Evolutionary conservation across 2,113 vertebrate genomes (phyloP), one percentile per base, ranked within the genome.

Genomic region (Tetrao urogallus): DNA sequence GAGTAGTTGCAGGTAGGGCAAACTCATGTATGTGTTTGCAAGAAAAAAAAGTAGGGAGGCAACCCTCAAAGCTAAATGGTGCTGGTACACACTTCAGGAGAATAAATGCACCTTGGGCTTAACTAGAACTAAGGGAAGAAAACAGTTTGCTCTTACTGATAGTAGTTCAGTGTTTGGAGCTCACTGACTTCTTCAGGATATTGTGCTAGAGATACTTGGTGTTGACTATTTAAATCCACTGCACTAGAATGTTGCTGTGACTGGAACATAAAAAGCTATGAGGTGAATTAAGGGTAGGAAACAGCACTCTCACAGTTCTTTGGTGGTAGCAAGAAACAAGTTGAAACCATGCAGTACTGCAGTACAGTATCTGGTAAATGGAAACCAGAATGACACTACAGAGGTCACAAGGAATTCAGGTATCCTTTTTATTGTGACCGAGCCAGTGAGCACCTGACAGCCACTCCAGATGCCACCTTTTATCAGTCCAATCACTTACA

Each of bases 401-500:
- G 72, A 88, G 48, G 42, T 60, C 40, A 73, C 54, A 15, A 64
- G 74, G 60, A 80, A 85, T 72, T 74, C 48, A 67, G 40, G 45
- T 82, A 36, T 14, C 38, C 8, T 66, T 70, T 58, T 34, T 52
- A 36, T 36, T 50, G 13, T 11, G 19, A 32, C 79, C 48, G 30
- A 78, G n/a, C 34, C 79, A 77, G 15, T 0, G 0, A 60, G 27
- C 45, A 43, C 52, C 63, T 86, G 73, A 67, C 32, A 81, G 6
- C 54, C 70, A 60, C 78, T 87, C 38, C 2, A 0, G 82, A 79
- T 48, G 67, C 52, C n/a, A 20, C 42, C 47, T 91, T 90, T 77
- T 82, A 65, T 83, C 86, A 72, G 61, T 84, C 45, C 58, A 61
- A 40, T 88, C 85, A 54, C 79, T 94, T 94, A 73, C 24, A 65